Base-by-base conservation (phyloP, 2,797 vertebrate genomes). In the Neoniphon sammara region DNA sequence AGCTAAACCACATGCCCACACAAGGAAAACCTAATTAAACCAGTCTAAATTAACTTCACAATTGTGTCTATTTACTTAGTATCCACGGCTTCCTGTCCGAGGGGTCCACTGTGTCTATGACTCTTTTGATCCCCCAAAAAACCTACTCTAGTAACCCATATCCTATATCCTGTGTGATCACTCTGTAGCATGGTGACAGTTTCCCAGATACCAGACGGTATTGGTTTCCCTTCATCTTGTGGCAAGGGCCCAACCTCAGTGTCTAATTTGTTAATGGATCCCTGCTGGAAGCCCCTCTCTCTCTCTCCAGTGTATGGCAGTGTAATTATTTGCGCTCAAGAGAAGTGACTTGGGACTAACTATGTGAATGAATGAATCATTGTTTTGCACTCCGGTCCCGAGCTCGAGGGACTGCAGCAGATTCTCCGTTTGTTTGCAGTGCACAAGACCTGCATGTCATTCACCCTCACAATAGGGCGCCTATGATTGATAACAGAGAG, bases 181-280 rank as follows among this genome's bases (percentile, higher is more conserved):
- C 85, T 92, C 87, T 76, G 62, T 68, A 50, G 69, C 66, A 62
- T 75, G 87, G 87, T 93, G 92, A 94, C 92, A 94, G 74, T 75
- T 70, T 89, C 90, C 85, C 64, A 93, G 87, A 94, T 87, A 91
- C 90, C 89, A 84, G 57, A 80, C 30, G 21, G 76, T 85, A 76
- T 93, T 93, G 90, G 57, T 90, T 93, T 81, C 78, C 83, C 84
- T 86, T 85, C 91, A 88, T 87, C 87, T 75, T 21, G 72, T 92
- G 93, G 94, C 92, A 77, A 75, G 53, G 73, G 60, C 84, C 91
- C 92, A 93, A 87, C 63, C 87, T 86, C 76, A 34, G 70, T 76
- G 89, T 89, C 91, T 86, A 92, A 91, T 95, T 94, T 94, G 90
- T 91, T 93, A 95, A 94, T 94, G 76, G 85, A 79, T 92, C 89